Base-by-base conservation (phyloP, 2,797 vertebrate genomes). In the Euphonia xanthogaster region DNA sequence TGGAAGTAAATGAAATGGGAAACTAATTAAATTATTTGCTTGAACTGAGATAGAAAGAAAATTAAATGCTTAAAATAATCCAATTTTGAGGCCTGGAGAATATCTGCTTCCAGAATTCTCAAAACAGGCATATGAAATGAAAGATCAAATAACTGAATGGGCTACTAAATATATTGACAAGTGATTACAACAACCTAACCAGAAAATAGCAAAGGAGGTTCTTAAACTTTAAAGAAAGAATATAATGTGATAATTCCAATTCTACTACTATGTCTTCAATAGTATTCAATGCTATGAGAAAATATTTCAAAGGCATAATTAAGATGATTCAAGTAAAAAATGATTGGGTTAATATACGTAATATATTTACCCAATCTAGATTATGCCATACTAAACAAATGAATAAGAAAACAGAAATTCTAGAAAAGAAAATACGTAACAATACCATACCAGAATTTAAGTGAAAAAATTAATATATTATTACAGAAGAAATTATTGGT, bases 21-120 rank as follows among this genome's bases (percentile, higher is more conserved):
- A 88, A 68, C 44, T n/a, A 78, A 93, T 50, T 67, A 39, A 88
- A 81, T 94, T 86, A 75, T 86, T 89, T 92, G 62, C 70, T 96
- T 94, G 70, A 84, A 27, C 57, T 89, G 74, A 81, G 66, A 81
- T 39, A 78, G 57, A 86, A 93, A 93, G 45, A 77, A 94, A 81
- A 84, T 23, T 0, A 89, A 89, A 75, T 50, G 20, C 47, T 73
- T 94, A 76, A 89, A 75, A 92, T 81, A 96, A 89, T 78, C 39
- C 16, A 35, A 0, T 92, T 92, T 74, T 0, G 1, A 61, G 45
- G 30, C 12, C 45, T 80, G 37, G 44, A 90, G 31, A 90, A 62
- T 53, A 71, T 83, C 35, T 65, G 3, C 61, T 89, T 78, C 73
- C 58, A 92, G 66, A 92, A 65, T 65, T 87, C 54, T 89, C 30